phyloP scores from a whole-genome alignment of 37 sponge, comb jelly and placozoan species.

The Aplysina aerophoba region DNA sequence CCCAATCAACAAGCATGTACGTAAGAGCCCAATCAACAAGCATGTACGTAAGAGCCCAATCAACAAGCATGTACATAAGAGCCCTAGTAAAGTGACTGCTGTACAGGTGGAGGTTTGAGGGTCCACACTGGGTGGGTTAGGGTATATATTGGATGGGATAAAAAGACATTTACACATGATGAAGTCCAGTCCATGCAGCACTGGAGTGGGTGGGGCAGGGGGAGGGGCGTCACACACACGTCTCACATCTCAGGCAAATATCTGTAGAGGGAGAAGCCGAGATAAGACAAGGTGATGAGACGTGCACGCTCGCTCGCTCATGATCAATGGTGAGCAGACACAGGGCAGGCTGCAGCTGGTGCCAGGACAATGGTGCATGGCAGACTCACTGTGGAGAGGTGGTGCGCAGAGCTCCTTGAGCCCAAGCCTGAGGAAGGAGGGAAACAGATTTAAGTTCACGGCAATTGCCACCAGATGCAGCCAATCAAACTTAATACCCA shows the following conservation, averaged over 20 bases:
- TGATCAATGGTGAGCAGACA: no score
- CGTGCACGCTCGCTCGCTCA: background rate
- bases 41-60: no score
- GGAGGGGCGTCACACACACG: conserved; percentile 11
- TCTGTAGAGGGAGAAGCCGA: background rate
- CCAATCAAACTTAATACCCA: no score
- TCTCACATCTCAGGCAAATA: conserved; percentile 8
- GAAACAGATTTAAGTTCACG: no score
- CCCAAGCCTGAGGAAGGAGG: background rate
- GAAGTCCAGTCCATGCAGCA: background rate
- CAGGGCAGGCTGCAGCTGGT: no score
- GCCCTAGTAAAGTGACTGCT: background rate
- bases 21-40: no score
- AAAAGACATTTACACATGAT: background rate
- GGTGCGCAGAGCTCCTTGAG: background rate
- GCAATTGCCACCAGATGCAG: no score
- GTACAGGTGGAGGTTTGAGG: background rate
- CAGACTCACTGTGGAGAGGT: background rate
- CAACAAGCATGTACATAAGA: no score
- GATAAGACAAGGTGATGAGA: background rate
- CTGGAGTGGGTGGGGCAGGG: background rate
- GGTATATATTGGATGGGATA: conserved; percentile 1
- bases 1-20: no score
- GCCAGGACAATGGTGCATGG: no score
- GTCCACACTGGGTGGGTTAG: no score